Base-by-base conservation (phyloP, 2,888 invertebrate genomes). In the Papilio protenor region DNA sequence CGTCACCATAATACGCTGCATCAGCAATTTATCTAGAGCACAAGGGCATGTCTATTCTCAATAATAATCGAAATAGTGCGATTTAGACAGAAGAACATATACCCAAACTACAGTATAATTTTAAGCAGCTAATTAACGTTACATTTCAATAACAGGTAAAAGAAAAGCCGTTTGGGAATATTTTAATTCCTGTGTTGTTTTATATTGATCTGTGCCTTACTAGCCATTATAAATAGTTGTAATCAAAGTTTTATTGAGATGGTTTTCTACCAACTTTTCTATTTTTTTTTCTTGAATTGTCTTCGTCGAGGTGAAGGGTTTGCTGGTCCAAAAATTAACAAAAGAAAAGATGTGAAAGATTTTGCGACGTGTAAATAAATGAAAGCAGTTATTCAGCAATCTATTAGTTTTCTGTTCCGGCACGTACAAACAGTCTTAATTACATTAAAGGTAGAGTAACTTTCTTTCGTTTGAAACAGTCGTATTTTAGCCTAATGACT, bases 11-110 rank as follows among this genome's bases (percentile, higher is more conserved):
- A 33, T 75, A 70, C 69, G 69, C 75, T 61, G 64, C 52, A 72
- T 76, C 72, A n/a, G 61, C 72, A 61, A 52, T 76, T 76, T 76
- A 76, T 76, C 61, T 76, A 72, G 71, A 76, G 64, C 76, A 70
- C 69, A 75, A 75, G 75, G 69, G 75, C 75, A 76, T 71, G n/a
- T 70, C 71, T 69, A 45, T 70, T 69, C 57, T 70, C 23, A 57
- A 70, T 55, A 69, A 75, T 57, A 75, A 69, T 75, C 55, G 23
- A 75, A 75, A 57, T 11, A 74, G 18, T 61, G n/a, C 11, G 14
- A 71, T 27, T 27, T 52, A 52, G 14, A 71, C 18, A 3, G 23
- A 16, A 27, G 33, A 71, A 52, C 33, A 27, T 16, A 16, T 33
- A 27, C 18, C 23, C 6, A 52, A 71, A 23, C 18, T 47, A 33